Evolutionary conservation across 2,797 vertebrate genomes (phyloP).

Genomic region (Atherinosoma microstoma): DNA sequence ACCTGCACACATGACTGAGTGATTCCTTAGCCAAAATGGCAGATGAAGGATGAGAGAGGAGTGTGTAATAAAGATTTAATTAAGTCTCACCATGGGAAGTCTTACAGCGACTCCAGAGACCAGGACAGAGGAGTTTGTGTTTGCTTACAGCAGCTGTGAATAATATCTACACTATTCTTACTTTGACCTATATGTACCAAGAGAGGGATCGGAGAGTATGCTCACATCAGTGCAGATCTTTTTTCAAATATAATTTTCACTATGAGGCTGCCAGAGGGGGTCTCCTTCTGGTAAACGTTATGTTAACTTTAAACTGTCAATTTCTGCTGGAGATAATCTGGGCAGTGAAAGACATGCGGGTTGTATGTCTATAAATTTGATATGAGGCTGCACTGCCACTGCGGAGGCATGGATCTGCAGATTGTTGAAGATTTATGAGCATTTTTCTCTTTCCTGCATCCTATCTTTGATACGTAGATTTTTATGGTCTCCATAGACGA

Average conservation of each 20-base stretch:
- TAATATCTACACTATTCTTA: conserved; percentile 71
- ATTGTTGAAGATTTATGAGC: conserved; percentile 41
- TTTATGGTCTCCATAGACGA: conserved; percentile 65
- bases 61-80: conserved; percentile 76
- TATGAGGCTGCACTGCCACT: conserved; percentile 22
- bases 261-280: conserved; percentile 31
- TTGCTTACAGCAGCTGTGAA: conserved; percentile 72
- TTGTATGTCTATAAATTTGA: conserved; percentile 7
- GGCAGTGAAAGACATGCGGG: conserved; percentile 18
- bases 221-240: conserved; percentile 41
- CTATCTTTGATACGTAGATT: conserved; percentile 56
- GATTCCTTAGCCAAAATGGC: conserved; percentile 70
- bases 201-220: conserved; percentile 51
- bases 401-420: conserved; percentile 16
- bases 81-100: conserved; percentile 76
- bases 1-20: conserved; percentile 64
- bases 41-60: conserved; percentile 73
- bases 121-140: conserved; percentile 73
- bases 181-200: conserved; percentile 69
- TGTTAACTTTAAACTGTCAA: conserved; percentile 50
- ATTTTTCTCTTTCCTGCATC: conserved; percentile 42
- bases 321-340: conserved; percentile 49
- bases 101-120: conserved; percentile 65
- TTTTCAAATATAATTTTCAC: conserved; percentile 29
- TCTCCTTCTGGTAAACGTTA: conserved; percentile 61